phyloP scores from a whole-genome alignment of 1,140 invertebrate species.

The Vanessa tameamea region DNA sequence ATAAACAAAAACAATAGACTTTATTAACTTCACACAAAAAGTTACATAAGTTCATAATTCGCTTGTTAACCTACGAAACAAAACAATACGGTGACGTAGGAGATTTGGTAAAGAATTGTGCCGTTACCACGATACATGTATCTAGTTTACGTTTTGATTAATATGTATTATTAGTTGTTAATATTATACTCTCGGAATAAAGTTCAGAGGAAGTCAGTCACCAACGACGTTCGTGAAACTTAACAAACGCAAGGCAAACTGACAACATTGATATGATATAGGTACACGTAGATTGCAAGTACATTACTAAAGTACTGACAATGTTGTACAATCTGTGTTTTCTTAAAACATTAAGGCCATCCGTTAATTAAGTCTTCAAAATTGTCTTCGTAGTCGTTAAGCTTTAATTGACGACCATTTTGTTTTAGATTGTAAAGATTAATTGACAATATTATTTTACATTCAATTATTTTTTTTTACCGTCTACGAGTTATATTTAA shows the following conservation, averaged over 20 bases:
- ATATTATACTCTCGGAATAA: conserved; percentile 23
- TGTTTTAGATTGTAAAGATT: background rate
- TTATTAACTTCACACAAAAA: background rate
- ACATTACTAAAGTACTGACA: too few species aligned
- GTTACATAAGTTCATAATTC: conserved; percentile 6
- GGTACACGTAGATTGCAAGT: too few species aligned
- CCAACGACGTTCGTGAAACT: conserved; percentile 39
- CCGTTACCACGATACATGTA: background rate
- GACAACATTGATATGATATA: too few species aligned
- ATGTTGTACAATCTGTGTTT: conserved; percentile 36
- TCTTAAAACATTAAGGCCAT: conserved; percentile 22
- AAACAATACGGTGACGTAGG: background rate
- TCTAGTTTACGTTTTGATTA: background rate
- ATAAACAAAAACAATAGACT: background rate
- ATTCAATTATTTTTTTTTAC: too few species aligned
- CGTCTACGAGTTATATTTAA: too few species aligned
- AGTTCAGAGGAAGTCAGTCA: conserved; percentile 58
- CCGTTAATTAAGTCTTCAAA: conserved; percentile 5
- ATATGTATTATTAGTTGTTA: background rate
- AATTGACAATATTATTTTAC: background rate
- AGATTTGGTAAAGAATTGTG: background rate
- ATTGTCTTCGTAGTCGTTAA: background rate
- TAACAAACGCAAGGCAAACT: too few species aligned
- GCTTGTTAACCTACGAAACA: background rate
- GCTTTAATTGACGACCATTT: background rate